Evolutionary conservation across 2,888 invertebrate species (phyloP).

Genomic region (Drosophila mimetica): DNA sequence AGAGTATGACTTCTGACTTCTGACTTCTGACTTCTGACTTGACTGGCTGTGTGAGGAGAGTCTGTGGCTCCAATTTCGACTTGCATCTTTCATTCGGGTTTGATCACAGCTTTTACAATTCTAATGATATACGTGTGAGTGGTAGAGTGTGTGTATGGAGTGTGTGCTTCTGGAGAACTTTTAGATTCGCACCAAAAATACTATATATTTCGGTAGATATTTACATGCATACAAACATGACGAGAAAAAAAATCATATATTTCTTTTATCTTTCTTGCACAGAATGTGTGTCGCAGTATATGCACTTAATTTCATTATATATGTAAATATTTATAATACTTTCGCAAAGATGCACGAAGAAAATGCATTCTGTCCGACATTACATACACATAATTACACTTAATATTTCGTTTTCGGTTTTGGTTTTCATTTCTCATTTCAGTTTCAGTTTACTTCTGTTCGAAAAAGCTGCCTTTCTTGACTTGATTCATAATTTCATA

Average conservation of each 20-base stretch:
- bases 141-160: slow-evolving; percentile 17
- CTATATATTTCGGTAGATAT: slow-evolving; percentile 31
- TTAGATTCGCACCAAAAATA: slow-evolving; percentile 66
- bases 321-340: slow-evolving; percentile 46
- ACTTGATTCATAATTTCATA: slow-evolving; percentile 20
- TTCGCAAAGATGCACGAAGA: slow-evolving; percentile 40
- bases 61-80: slow-evolving; percentile 39
- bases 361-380: slow-evolving; percentile 41
- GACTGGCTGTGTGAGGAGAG: slow-evolving; percentile 17
- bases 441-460: slow-evolving; percentile 17
- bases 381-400: slow-evolving; percentile 34
- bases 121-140: slow-evolving; percentile 70
- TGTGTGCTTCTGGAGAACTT: slow-evolving; percentile 16
- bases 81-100: slow-evolving; percentile 42
- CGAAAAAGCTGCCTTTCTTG: slow-evolving; percentile 36
- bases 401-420: slow-evolving; percentile 16
- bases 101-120: slow-evolving; percentile 78
- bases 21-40: slow-evolving; percentile 6
- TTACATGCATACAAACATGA: slow-evolving; percentile 7
- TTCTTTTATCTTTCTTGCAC: slow-evolving; percentile 3
- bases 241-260: slow-evolving; percentile 8
- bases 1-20: not conserved
- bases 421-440: not conserved
- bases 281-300: slow-evolving; percentile 4
- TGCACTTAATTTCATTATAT: slow-evolving; percentile 11